phyloP scores from a whole-genome alignment of 2,113 vertebrate species.

The Mastomys natalensis region DNA sequence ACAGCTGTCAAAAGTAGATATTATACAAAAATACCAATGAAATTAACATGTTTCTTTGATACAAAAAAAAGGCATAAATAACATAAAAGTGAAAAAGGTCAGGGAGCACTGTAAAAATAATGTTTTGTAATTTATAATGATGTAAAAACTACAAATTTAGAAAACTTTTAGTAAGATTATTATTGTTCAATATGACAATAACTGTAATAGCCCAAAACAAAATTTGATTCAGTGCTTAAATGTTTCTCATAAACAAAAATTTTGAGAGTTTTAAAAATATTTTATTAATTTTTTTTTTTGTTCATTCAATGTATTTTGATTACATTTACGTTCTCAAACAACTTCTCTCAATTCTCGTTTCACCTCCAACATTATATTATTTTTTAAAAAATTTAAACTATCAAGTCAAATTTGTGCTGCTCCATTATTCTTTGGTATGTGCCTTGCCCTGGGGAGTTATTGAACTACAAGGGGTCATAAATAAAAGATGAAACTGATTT shows the following conservation, averaged over 20 bases:
- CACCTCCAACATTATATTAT: background rate
- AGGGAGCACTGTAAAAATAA: background rate
- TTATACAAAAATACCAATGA: background rate
- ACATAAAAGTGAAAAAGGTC: background rate
- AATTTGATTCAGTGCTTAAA: background rate
- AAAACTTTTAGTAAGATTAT: background rate
- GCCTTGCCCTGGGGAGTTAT: background rate
- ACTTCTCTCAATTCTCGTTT: background rate
- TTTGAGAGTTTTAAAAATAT: background rate
- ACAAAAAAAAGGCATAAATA: background rate
- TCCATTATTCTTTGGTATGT: background rate
- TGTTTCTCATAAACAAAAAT: background rate
- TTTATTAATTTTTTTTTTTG: background rate
- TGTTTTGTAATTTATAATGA: background rate
- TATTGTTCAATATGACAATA: background rate
- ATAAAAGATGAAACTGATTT: background rate
- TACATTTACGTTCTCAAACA: background rate
- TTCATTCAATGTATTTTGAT: background rate
- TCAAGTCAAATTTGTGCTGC: background rate
- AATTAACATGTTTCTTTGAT: background rate
- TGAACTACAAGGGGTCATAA: background rate
- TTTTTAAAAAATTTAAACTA: background rate
- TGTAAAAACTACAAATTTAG: background rate
- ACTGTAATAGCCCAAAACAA: background rate
- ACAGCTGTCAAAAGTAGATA: background rate